Evolutionary conservation across 2,888 invertebrate genomes (phyloP).

Genomic region (Actias luna): DNA sequence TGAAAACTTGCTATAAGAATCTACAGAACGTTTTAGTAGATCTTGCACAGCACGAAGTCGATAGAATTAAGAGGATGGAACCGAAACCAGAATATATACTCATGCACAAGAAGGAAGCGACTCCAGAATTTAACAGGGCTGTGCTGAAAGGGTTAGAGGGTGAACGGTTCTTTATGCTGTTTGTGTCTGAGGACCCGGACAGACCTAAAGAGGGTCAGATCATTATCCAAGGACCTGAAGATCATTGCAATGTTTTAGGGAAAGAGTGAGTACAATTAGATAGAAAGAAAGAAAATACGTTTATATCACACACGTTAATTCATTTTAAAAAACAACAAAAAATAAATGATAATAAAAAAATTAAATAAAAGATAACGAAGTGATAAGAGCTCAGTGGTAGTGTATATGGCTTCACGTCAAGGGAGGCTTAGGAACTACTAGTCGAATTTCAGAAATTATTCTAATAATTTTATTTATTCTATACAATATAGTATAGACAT

Average conservation of each 20-base stretch:
- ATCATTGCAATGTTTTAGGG: conserved; percentile 78
- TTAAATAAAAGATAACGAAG: no score
- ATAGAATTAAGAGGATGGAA: conserved; percentile 74
- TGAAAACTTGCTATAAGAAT: conserved; percentile 84
- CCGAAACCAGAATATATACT: conserved; percentile 81
- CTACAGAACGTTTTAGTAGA: conserved; percentile 85
- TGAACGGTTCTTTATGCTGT: conserved; percentile 82
- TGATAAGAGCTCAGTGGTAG: no score
- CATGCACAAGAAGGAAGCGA: conserved; percentile 87
- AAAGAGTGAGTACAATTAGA: conserved; percentile 76
- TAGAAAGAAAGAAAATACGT: neutral
- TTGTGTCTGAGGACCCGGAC: conserved; percentile 87
- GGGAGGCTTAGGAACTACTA: no score
- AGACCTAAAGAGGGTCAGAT: conserved; percentile 80
- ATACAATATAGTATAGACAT: no score
- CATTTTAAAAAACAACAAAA: no score
- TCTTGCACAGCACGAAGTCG: conserved; percentile 85
- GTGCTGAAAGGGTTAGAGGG: conserved; percentile 85
- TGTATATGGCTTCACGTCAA: no score
- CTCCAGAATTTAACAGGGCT: conserved; percentile 87
- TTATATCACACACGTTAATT: conserved; percentile 29
- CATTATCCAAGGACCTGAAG: conserved; percentile 79
- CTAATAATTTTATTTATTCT: no score
- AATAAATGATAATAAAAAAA: no score
- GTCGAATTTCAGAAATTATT: no score